These are phyloP conservation scores for Acanthurus lineatus DNA, from an alignment of 2,797 vertebrate genomes.

Conservation along the genomic window DNA sequence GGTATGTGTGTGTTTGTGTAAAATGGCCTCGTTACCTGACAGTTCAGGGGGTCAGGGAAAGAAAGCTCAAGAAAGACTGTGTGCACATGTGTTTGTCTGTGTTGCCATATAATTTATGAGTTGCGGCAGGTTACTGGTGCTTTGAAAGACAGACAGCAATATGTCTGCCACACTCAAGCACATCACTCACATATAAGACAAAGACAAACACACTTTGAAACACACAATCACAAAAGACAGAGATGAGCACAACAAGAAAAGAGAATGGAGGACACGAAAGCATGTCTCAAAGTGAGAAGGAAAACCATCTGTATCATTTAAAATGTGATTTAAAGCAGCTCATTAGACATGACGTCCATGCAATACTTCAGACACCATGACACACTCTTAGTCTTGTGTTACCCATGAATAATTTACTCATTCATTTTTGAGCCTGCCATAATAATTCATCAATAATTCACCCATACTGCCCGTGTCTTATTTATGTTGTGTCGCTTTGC, in stretches of 20 bases:
- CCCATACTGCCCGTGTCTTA: slow-evolving; percentile 58
- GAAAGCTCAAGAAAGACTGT: slow-evolving; percentile 29
- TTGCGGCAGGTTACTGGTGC: neutral
- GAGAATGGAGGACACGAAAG: neutral
- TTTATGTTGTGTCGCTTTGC: slow-evolving; percentile 57
- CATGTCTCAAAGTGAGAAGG: slow-evolving; percentile 3
- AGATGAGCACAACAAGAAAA: neutral
- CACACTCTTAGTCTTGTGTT: slow-evolving; percentile 38
- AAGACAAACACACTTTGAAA: slow-evolving; percentile 25
- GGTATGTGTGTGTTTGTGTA: slow-evolving; percentile 36
- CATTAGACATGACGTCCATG: slow-evolving; percentile 53
- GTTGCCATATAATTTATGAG: slow-evolving; percentile 53
- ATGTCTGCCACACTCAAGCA: slow-evolving; percentile 24
- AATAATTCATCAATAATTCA: slow-evolving; percentile 76
- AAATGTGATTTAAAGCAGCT: slow-evolving; percentile 62
- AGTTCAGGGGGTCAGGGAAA: slow-evolving; percentile 57
- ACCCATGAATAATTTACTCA: slow-evolving; percentile 68
- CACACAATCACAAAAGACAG: neutral
- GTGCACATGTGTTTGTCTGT: slow-evolving; percentile 37
- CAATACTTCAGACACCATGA: slow-evolving; percentile 59
- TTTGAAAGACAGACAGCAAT: slow-evolving; percentile 45
- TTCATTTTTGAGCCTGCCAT: slow-evolving; percentile 69
- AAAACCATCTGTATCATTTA: slow-evolving; percentile 45
- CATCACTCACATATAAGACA: slow-evolving; percentile 38
- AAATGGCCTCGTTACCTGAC: slow-evolving; percentile 58